Base-by-base conservation (phyloP, 2,888 invertebrate genomes). In the Eutolmus rufibarbis region DNA sequence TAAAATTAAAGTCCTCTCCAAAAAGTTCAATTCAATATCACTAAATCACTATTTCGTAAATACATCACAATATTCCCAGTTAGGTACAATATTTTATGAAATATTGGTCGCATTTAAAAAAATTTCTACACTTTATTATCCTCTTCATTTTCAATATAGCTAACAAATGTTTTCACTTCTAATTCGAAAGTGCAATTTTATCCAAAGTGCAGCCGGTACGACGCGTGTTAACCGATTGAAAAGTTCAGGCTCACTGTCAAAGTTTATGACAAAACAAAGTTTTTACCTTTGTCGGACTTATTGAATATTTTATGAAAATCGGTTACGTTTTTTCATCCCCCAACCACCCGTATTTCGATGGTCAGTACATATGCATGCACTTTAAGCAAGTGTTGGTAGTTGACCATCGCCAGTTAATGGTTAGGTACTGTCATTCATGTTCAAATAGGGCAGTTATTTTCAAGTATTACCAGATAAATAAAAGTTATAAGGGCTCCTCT, bases 161-260 rank as follows among this genome's bases (percentile, higher is more conserved):
- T 23, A 23, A 9, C 23, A 23, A 19, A 56, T 56, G 16, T 19
- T 56, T 56, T 56, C n/a, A 66, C 28, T 28, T 12, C 14, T 19
- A 28, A 2, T 12, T 66, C 66, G 28, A 66, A 23, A 23, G 28
- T 76, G 76, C 76, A 76, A 19, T 34, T 34, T 76, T 74, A 37
- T 76, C 76, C 37, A 37, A 16, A 31, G 66, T 66, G 57, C 57
- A 57, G n/a, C 56, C 51, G 74, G 51, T 46, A 66, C 16, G 74
- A 85, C 28, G 76, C 84, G 76, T 88, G 57, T 74, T 86, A 78
- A 86, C 87, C 87, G 87, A 46, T 86, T 57, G 79, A 88, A 88
- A 77, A 79, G 46, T 74, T 78, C 86, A 37, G 74, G 76, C 87
- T 88, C 88, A 89, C 88, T 89, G 89, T 89, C 85, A 88, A 88